These are phyloP conservation scores for Pachyseris speciosa DNA, from an alignment of 64 coral and sea anemone genomes.

Conservation along the genomic window DNA sequence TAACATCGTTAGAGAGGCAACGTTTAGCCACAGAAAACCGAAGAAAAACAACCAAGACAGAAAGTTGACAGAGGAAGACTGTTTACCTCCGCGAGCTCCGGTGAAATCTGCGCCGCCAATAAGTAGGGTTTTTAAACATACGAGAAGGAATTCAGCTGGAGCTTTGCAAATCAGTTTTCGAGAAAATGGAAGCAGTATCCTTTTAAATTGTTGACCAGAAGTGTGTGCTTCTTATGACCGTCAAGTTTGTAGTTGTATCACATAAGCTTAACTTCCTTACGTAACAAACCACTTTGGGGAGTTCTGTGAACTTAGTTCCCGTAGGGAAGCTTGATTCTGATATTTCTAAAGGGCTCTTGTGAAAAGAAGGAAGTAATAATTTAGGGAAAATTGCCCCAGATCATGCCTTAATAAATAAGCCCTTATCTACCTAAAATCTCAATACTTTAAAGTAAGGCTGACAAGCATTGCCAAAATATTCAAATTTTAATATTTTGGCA, in stretches of 20 bases:
- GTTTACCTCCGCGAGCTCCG: conserved; percentile 94
- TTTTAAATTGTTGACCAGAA: conserved; percentile 45
- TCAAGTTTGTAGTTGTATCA: neutral
- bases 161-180: conserved; percentile 92
- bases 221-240: neutral
- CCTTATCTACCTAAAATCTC: no score
- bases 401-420: no score
- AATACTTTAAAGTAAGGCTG: no score
- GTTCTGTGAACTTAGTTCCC: no score
- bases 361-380: no score
- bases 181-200: conserved; percentile 92
- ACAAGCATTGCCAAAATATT: no score
- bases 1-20: conserved; percentile 72
- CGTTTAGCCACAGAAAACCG: conserved; percentile 90
- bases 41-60: conserved; percentile 60
- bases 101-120: conserved; percentile 98
- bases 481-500: no score
- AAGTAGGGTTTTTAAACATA: conserved; percentile 96
- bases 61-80: conserved; percentile 64
- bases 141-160: conserved; percentile 77
- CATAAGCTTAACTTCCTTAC: no score
- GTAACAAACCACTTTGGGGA: no score
- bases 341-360: no score
- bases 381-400: no score
- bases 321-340: no score